Percentiles rank a stretch among this genome's conserved stretches.
Evolutionary conservation across 1,140 invertebrate genomes (phyloP).

Genomic region (Idris sp.): DNA sequence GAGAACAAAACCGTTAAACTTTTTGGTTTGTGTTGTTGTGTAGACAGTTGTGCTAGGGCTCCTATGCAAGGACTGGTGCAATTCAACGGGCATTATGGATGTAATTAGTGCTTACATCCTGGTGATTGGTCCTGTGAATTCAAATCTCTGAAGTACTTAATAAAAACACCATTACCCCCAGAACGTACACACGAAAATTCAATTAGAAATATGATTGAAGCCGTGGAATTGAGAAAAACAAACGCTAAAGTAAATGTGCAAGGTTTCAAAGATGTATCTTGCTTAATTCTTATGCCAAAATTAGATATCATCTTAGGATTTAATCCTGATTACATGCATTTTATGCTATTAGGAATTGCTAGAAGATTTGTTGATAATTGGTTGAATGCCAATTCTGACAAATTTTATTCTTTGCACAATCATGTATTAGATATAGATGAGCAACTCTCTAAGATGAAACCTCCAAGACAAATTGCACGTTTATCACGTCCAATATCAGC

Average conservation of each 20-base stretch:
- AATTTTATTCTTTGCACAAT: no score
- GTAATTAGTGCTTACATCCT: slow-evolving; percentile 38
- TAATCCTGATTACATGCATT: slow-evolving; percentile 18
- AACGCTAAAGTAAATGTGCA: slow-evolving; percentile 10
- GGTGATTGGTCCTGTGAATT: slow-evolving; percentile 12
- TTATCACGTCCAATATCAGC: slow-evolving; percentile 17
- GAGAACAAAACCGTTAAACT: slow-evolving; percentile 20
- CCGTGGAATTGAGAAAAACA: slow-evolving; percentile 8
- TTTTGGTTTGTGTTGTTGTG: slow-evolving; percentile 32
- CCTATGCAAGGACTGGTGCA: neutral
- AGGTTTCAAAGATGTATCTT: slow-evolving; percentile 24
- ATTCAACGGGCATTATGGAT: neutral
- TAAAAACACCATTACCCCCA: neutral
- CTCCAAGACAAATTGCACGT: slow-evolving; percentile 21
- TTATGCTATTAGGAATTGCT: slow-evolving; percentile 15
- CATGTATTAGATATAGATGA: neutral
- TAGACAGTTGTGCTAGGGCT: slow-evolving; percentile 24
- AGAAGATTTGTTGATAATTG: slow-evolving; percentile 21
- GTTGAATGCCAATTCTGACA: neutral
- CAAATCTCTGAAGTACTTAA: slow-evolving; percentile 17
- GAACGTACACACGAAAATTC: slow-evolving; percentile 12
- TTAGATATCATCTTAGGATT: slow-evolving; percentile 37
- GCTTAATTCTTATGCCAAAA: slow-evolving; percentile 15
- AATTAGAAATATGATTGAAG: slow-evolving; percentile 9
- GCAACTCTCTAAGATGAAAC: slow-evolving; percentile 9